phyloP scores from a whole-genome alignment of 2,113 vertebrate species.

The Malurus cyaneus region DNA sequence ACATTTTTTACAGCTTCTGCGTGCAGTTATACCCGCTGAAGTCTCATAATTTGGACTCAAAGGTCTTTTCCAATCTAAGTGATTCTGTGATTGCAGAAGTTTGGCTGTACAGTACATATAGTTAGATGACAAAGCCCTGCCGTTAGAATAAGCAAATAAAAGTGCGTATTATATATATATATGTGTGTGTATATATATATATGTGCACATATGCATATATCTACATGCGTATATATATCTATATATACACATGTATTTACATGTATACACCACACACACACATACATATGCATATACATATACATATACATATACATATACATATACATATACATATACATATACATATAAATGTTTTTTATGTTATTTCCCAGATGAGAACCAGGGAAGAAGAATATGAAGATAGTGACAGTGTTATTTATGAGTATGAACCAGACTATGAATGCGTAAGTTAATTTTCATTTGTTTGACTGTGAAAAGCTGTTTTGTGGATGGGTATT shows the following conservation, averaged over 20 bases:
- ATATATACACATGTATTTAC: too few species aligned
- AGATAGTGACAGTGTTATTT: slow-evolving; percentile 49
- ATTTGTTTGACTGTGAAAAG: background rate
- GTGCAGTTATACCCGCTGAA: background rate
- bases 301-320: background rate
- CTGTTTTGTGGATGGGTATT: background rate
- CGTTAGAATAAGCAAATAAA: background rate
- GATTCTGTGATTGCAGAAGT: background rate
- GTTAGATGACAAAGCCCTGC: background rate
- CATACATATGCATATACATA: too few species aligned
- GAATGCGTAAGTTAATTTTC: slow-evolving; percentile 61
- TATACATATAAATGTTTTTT: background rate
- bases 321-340: too few species aligned
- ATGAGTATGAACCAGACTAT: slow-evolving; percentile 65
- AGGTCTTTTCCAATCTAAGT: background rate
- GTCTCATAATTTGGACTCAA: background rate
- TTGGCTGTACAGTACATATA: background rate
- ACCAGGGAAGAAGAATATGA: slow-evolving; percentile 51
- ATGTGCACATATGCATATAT: too few species aligned
- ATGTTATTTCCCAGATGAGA: slow-evolving; percentile 57
- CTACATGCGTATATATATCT: too few species aligned
- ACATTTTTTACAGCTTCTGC: background rate
- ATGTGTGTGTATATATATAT: too few species aligned
- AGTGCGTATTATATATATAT: background rate
- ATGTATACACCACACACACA: too few species aligned